A percentile compares a stretch with the other conserved stretches of the same genome.
These are phyloP conservation scores for Vanessa tameamea DNA, from an alignment of 1,140 invertebrate genomes.

Conservation along the genomic window DNA sequence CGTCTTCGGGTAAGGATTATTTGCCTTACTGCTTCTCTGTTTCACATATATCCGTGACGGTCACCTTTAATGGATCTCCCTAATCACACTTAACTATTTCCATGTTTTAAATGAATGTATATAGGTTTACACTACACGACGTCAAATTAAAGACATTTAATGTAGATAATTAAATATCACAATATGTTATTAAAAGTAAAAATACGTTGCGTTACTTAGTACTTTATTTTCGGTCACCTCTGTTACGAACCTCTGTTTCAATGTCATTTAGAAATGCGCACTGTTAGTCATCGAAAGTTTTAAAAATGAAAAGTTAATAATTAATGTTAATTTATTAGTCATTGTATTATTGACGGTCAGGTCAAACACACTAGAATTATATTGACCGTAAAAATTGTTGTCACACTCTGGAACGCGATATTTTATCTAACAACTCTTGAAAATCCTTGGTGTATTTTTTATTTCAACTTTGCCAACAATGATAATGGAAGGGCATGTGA, in stretches of 20 bases:
- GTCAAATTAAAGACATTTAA: neutral
- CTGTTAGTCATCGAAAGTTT: neutral
- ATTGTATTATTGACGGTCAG: neutral
- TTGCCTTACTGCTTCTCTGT: no score
- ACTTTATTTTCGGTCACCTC: neutral
- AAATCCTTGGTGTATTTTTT: neutral
- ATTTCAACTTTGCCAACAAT: neutral
- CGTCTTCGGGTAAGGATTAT: slow-evolving; percentile 53
- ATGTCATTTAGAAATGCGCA: slow-evolving; percentile 2
- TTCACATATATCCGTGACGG: no score
- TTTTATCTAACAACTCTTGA: neutral
- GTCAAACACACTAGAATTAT: slow-evolving; percentile 4
- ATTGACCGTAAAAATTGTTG: neutral
- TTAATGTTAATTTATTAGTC: slow-evolving; percentile 12
- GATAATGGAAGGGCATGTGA: neutral
- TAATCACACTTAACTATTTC: no score
- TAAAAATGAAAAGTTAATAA: slow-evolving; percentile 2
- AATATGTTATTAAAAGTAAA: neutral
- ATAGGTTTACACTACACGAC: no score
- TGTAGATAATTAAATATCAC: neutral
- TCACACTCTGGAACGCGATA: neutral
- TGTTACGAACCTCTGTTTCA: neutral
- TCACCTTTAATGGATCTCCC: no score
- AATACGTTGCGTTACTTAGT: neutral
- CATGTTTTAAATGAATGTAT: no score